Evolutionary conservation across 2,113 vertebrate genomes (phyloP).

Genomic region (Centropus bengalensis): DNA sequence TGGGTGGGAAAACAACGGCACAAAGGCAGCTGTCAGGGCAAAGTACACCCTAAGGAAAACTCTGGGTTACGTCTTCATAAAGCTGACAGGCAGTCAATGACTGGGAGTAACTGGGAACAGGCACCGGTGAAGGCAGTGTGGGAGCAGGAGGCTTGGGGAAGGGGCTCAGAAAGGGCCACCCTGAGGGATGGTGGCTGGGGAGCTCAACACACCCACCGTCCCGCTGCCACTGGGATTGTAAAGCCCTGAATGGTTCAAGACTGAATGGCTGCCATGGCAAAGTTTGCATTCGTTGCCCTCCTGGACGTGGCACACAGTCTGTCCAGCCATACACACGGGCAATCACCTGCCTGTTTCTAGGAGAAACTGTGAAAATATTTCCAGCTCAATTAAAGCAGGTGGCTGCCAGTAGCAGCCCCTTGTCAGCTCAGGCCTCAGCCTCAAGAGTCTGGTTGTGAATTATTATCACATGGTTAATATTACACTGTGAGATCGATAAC

Average conservation of each 20-base stretch:
- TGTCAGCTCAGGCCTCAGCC: neutral
- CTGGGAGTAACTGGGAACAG: neutral
- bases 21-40: neutral
- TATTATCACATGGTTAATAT: neutral
- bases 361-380: neutral
- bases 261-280: fast-evolving
- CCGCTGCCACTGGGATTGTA: neutral
- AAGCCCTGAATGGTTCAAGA: neutral
- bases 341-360: neutral
- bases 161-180: neutral
- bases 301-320: neutral
- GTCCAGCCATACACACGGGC: fast-evolving
- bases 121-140: neutral
- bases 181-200: neutral
- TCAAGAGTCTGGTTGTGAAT: neutral
- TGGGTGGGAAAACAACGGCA: neutral
- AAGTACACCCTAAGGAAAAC: conserved; percentile 18
- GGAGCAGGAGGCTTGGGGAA: neutral
- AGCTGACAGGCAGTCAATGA: neutral
- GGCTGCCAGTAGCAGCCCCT: neutral
- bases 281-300: neutral
- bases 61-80: neutral
- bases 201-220: neutral
- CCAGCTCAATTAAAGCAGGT: neutral
- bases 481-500: neutral